A percentile compares a stretch with the other conserved stretches of the same genome.
Evolutionary conservation across 2,888 invertebrate genomes (phyloP).

Genomic region (Blastobasis lacticolella): DNA sequence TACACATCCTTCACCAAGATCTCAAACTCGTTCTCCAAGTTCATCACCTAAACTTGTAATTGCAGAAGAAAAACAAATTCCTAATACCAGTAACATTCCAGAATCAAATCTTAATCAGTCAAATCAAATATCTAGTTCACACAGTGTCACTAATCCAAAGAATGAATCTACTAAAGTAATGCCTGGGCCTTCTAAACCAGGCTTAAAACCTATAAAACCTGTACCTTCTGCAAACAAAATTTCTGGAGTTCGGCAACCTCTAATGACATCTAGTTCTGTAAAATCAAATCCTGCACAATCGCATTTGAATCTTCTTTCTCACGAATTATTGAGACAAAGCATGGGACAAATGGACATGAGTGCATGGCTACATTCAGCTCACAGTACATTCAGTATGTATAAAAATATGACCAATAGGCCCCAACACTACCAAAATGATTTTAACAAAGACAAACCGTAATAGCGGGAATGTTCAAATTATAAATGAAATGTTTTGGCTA

Average conservation of each 20-base stretch:
- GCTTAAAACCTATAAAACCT: conserved; percentile 44
- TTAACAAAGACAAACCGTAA: conserved; percentile 53
- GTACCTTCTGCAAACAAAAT: conserved; percentile 41
- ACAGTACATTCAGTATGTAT: conserved; percentile 52
- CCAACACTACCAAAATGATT: conserved; percentile 54
- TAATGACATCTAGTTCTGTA: conserved; percentile 31
- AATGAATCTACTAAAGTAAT: conserved; percentile 41
- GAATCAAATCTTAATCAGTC: conserved; percentile 55
- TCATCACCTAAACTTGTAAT: conserved; percentile 69
- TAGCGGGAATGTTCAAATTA: too few relatives aligned
- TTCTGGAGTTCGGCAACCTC: conserved; percentile 46
- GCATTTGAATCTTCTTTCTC: conserved; percentile 6
- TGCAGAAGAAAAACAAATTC: conserved; percentile 63
- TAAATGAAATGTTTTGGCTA: too few relatives aligned
- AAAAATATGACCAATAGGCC: conserved; percentile 58
- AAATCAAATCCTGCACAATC: conserved; percentile 30
- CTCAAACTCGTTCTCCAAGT: conserved; percentile 67
- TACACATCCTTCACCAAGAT: conserved; percentile 54
- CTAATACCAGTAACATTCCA: conserved; percentile 19
- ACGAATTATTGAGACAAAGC: conserved; percentile 33
- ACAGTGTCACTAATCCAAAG: conserved; percentile 39
- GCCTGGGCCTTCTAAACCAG: conserved; percentile 51
- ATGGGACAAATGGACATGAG: conserved; percentile 50
- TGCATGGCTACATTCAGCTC: conserved; percentile 59
- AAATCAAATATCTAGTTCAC: conserved; percentile 59